phyloP scores from a whole-genome alignment of 1,140 invertebrate genomes.

The Solen grandis region DNA sequence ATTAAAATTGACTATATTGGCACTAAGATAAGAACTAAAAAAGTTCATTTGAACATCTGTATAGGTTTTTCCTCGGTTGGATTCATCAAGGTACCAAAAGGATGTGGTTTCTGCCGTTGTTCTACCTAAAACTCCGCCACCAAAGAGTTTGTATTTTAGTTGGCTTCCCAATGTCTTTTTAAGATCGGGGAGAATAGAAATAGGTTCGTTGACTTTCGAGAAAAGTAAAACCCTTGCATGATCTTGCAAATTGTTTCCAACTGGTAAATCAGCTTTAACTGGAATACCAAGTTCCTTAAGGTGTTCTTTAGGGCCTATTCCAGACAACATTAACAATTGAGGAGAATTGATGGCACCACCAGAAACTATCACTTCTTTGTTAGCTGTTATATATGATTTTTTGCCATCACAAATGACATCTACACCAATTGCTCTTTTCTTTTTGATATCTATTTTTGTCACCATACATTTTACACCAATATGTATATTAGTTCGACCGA shows the following conservation, averaged over 20 bases:
- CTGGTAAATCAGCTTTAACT: constrained; percentile 85
- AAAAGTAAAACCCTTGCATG: constrained; percentile 79
- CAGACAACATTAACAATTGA: constrained; percentile 84
- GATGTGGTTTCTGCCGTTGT: constrained; percentile 9
- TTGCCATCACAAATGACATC: constrained; percentile 72
- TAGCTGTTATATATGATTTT: constrained; percentile 84
- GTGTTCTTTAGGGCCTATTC: constrained; percentile 83
- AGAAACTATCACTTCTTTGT: constrained; percentile 83
- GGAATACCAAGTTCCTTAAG: constrained; percentile 63
- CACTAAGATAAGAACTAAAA: background rate
- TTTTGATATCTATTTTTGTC: background rate
- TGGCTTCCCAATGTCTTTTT: constrained; percentile 23
- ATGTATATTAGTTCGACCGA: background rate
- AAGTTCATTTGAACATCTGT: constrained; percentile 40
- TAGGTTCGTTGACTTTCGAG: constrained; percentile 52
- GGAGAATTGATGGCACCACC: constrained; percentile 84
- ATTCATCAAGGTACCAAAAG: background rate
- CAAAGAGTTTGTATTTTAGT: constrained; percentile 58
- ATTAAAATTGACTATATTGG: constrained; percentile 9
- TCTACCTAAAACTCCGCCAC: constrained; percentile 49
- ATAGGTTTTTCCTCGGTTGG: background rate
- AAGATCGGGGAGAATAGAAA: constrained; percentile 28
- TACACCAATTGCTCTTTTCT: constrained; percentile 63
- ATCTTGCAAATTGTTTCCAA: constrained; percentile 92
- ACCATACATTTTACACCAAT: background rate